These are phyloP conservation scores for Aurelia aurita complex sp. Pacific DNA, from an alignment of 30 jellyfish, hydroid and myxozoan genomes.

Conservation along the genomic window DNA sequence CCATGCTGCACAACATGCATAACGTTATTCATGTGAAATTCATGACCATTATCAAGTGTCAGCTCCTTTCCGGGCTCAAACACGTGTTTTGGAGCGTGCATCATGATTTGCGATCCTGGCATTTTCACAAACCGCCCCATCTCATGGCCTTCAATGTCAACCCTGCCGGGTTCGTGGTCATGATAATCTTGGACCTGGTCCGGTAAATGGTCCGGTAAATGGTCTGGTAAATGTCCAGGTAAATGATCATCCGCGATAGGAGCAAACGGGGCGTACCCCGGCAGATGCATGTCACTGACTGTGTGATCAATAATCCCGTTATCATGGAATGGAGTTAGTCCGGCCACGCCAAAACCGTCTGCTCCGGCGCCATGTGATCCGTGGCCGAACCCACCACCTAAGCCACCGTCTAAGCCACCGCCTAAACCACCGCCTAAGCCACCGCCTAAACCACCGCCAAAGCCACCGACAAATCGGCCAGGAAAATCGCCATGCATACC, in stretches of 20 bases:
- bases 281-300: not conserved
- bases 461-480: slow-evolving; percentile 24
- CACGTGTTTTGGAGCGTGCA: slow-evolving; percentile 69
- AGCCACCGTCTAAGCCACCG: not conserved
- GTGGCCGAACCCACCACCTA: slow-evolving; percentile 18
- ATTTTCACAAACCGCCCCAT: slow-evolving; percentile 38
- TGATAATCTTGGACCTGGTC: not conserved
- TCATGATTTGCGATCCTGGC: slow-evolving; percentile 41
- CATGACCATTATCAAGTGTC: slow-evolving; percentile 66
- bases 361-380: not conserved
- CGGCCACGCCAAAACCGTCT: not conserved
- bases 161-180: slow-evolving; percentile 1
- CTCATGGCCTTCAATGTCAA: slow-evolving; percentile 50
- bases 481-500: slow-evolving; percentile 33
- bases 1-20: slow-evolving; percentile 66
- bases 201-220: not conserved
- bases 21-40: slow-evolving; percentile 43
- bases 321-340: not conserved
- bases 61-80: slow-evolving; percentile 85
- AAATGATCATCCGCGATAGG: slow-evolving; percentile 6
- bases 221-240: not conserved
- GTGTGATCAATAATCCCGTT: not conserved
- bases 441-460: not conserved
- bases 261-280: slow-evolving; percentile 11
- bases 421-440: not conserved